Evolutionary conservation across 2,888 invertebrate genomes (phyloP), one percentile per base, ranked within the genome.

Genomic region (Phortica magna): DNA sequence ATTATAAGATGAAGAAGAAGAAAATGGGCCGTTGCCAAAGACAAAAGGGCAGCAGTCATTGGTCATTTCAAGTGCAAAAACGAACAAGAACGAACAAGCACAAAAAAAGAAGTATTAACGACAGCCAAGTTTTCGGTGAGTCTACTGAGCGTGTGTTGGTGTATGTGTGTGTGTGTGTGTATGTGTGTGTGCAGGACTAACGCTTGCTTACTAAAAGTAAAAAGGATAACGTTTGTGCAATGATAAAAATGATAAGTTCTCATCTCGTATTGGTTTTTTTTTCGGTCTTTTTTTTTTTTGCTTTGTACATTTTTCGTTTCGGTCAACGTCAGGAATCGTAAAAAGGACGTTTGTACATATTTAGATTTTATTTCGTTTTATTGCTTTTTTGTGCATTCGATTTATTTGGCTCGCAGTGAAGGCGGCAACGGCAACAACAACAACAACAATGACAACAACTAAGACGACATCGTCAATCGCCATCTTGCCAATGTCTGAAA

Each of bases 331-430:
- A 67, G 31, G 22, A 17, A 61, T 48, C 75, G 65, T 78, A 75
- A 65, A 70, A 67, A 59, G 74, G 75, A 65, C 42, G 67, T 53
- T 64, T 78, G 82, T 78, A 82, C 85, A 74, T 77, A 87, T 87
- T 87, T 87, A 88, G 87, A 88, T 88, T 88, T 88, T 88, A 87
- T 87, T 87, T 88, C 87, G 80, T 87, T 87, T 88, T 87, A 87
- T 87, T 87, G 88, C 87, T 87, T 87, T 88, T 87, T 85, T 87
- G 87, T 87, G 87, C 88, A 87, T 87, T 88, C 88, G 86, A 88
- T 87, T 88, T 87, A 85, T 86, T 85, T 81, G 83, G 80, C 84
- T 19, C n/a, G 48, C 7, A 14, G 9, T 48, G 48, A 48, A 48
- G 48, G 48, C 48, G 9, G 31, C 31, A 4, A 4, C 31, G 5